phyloP scores from a whole-genome alignment of 2,888 invertebrate species.

The Lathronympha strigana region DNA sequence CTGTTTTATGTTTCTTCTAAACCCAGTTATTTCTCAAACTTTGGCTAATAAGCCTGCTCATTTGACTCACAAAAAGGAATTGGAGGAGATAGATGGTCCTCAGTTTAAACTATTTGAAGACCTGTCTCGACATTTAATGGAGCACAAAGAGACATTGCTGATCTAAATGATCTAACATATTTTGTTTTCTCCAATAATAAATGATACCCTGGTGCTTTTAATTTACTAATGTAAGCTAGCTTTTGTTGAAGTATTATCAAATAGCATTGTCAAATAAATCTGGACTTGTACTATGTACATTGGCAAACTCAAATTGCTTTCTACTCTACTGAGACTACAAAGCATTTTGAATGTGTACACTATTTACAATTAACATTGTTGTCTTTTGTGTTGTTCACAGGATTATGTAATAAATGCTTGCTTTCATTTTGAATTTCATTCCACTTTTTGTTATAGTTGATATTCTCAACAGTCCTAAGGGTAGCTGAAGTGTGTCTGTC shows the following conservation, averaged over 20 bases:
- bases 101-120: too few species aligned
- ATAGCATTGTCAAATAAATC: background rate
- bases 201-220: slow-evolving; percentile 27
- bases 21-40: too few species aligned
- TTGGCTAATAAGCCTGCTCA: too few species aligned
- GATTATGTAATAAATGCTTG: slow-evolving; percentile 40
- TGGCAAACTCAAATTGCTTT: background rate
- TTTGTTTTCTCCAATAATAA: background rate
- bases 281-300: background rate
- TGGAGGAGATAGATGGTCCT: too few species aligned
- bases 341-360: slow-evolving; percentile 2
- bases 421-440: slow-evolving; percentile 13
- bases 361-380: slow-evolving; percentile 27
- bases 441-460: background rate
- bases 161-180: background rate
- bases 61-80: too few species aligned
- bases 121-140: too few species aligned
- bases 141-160: too few species aligned
- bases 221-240: slow-evolving; percentile 8
- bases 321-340: background rate
- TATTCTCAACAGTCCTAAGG: background rate
- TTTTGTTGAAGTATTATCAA: slow-evolving; percentile 8
- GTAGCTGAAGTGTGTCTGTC: too few species aligned
- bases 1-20: too few species aligned
- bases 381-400: slow-evolving; percentile 18